A percentile compares a stretch with the other conserved stretches of the same genome.
Evolutionary conservation across 1,140 invertebrate genomes (phyloP).

Genomic region (Venturia canescens): DNA sequence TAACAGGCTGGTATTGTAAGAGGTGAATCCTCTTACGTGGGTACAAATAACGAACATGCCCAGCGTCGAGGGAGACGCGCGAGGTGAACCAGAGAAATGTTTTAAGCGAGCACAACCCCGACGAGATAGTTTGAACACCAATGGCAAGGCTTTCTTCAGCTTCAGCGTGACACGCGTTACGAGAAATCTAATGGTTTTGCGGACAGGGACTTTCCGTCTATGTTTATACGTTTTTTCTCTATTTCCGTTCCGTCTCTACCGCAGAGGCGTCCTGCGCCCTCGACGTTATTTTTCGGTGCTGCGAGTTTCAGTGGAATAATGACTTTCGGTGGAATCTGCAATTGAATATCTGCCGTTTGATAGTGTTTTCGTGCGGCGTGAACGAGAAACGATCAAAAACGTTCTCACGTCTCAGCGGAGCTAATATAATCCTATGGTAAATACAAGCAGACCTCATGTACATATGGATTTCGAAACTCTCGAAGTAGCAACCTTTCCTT

Average conservation of each 20-base stretch:
- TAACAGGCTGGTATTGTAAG: slow-evolving; percentile 53
- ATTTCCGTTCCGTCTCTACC: not conserved
- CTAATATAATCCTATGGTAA: not conserved
- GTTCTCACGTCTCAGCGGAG: not conserved
- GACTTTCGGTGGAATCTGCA: no score
- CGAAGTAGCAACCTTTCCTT: not conserved
- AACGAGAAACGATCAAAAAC: slow-evolving; percentile 12
- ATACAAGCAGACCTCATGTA: not conserved
- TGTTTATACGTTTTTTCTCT: not conserved
- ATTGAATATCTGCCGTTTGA: not conserved
- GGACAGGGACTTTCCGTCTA: slow-evolving; percentile 51
- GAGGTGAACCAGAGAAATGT: slow-evolving; percentile 75
- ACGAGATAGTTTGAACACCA: slow-evolving; percentile 46
- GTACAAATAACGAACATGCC: slow-evolving; percentile 76
- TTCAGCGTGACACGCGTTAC: slow-evolving; percentile 67
- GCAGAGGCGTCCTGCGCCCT: no score
- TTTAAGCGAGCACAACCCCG: slow-evolving; percentile 67
- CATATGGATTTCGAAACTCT: slow-evolving; percentile 2
- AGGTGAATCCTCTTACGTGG: slow-evolving; percentile 72
- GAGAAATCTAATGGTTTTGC: slow-evolving; percentile 67
- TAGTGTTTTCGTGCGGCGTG: not conserved
- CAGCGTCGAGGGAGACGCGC: slow-evolving; percentile 54
- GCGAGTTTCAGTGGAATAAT: no score
- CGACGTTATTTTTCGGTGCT: no score
- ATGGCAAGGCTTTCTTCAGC: not conserved